Evolutionary conservation across 2,797 vertebrate species (phyloP).

Genomic region (Hippoglossus hippoglossus): DNA sequence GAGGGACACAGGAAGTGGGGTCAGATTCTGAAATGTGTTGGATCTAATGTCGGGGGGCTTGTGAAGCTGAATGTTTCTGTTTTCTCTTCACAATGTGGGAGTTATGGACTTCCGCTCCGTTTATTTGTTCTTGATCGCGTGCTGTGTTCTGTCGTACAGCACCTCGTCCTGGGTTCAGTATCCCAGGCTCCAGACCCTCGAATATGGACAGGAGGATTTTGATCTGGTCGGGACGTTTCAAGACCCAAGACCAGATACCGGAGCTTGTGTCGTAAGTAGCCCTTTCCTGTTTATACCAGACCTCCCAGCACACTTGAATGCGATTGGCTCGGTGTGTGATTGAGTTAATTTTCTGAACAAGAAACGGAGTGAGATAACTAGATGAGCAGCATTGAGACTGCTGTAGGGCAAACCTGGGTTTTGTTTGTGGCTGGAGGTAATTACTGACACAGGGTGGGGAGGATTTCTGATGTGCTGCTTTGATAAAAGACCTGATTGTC

Average conservation of each 20-base stretch:
- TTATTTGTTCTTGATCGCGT: conserved; percentile 21
- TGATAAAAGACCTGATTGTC: conserved; percentile 50
- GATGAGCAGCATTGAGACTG: conserved; percentile 15
- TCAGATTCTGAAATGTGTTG: conserved; percentile 27
- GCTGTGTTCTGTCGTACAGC: conserved; percentile 50
- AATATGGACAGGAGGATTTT: conserved; percentile 88
- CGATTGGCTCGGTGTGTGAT: conserved; percentile 29
- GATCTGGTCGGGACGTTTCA: conserved; percentile 92
- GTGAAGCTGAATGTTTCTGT: conserved; percentile 30
- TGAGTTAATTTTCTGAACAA: conserved; percentile 49
- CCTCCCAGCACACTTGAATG: conserved; percentile 30
- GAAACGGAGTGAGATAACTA: conserved; percentile 48
- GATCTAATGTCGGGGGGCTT: conserved; percentile 24
- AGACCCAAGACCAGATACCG: conserved; percentile 91
- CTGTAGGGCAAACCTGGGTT: conserved; percentile 60
- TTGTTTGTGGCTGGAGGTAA: conserved; percentile 55
- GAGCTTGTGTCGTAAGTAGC: conserved; percentile 91
- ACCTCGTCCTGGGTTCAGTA: conserved; percentile 56
- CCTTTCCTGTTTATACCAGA: conserved; percentile 77
- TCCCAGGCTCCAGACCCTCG: conserved; percentile 88
- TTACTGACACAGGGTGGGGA: conserved; percentile 58
- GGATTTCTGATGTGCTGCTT: conserved; percentile 55
- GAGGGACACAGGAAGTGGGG: conserved; percentile 34
- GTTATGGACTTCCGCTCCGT: conserved; percentile 5
- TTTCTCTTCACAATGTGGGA: conserved; percentile 11